A percentile compares a stretch with the other conserved stretches of the same genome.
These are phyloP conservation scores for Ips typographus DNA, from an alignment of 1,140 invertebrate genomes.

Conservation along the genomic window DNA sequence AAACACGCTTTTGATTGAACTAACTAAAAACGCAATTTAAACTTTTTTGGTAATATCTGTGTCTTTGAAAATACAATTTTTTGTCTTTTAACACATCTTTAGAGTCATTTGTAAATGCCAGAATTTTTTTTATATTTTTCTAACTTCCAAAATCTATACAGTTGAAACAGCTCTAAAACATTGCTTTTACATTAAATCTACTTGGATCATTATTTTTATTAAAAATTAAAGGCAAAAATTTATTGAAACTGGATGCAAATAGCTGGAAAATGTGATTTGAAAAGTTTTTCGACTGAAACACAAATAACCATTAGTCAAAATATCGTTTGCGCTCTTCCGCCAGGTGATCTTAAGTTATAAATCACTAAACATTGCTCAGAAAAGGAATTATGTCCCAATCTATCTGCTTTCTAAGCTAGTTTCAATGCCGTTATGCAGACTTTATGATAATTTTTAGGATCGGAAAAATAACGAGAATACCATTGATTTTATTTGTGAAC, in stretches of 20 bases:
- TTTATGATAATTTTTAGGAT: constrained; percentile 7
- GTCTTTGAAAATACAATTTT: too few relatives aligned
- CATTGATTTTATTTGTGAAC: background rate
- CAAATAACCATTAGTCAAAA: background rate
- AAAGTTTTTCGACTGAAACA: background rate
- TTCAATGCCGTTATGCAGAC: constrained; percentile 3
- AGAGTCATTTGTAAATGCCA: too few relatives aligned
- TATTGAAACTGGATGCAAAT: background rate
- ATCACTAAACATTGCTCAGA: constrained; percentile 5
- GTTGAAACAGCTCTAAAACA: too few relatives aligned
- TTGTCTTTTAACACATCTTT: too few relatives aligned
- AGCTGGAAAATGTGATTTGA: background rate
- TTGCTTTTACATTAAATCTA: too few relatives aligned
- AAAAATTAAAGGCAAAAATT: too few relatives aligned
- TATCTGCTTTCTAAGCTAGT: constrained; percentile 1
- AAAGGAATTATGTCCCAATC: background rate
- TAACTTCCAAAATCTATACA: too few relatives aligned
- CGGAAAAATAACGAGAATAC: background rate
- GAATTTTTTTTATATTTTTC: too few relatives aligned
- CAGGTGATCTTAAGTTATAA: constrained; percentile 9
- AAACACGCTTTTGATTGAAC: too few relatives aligned
- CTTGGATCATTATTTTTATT: too few relatives aligned
- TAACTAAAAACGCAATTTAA: too few relatives aligned
- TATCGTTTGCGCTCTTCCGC: background rate
- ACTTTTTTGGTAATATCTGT: too few relatives aligned